phyloP scores from a whole-genome alignment of 2,888 invertebrate genomes.

The Diplazon laetatorius region DNA sequence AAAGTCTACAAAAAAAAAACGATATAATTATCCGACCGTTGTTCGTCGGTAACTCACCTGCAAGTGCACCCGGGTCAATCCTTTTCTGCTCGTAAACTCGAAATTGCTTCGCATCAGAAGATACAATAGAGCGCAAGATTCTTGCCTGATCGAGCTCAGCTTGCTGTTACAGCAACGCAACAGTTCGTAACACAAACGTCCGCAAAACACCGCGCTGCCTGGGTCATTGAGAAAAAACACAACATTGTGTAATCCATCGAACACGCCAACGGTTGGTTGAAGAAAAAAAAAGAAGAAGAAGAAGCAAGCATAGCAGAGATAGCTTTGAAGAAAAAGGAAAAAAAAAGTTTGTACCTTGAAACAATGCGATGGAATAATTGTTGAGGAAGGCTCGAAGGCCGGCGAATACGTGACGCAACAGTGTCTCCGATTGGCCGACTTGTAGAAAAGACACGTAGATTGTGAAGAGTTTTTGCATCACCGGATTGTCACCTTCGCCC shows the following conservation, averaged over 20 bases:
- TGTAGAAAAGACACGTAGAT: constrained; percentile 94
- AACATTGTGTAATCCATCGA: constrained; percentile 29
- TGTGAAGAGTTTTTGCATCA: constrained; percentile 92
- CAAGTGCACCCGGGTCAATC: constrained; percentile 93
- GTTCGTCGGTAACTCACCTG: too few relatives aligned
- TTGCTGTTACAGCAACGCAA: constrained; percentile 94
- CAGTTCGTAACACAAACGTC: constrained; percentile 91
- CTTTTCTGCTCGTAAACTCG: constrained; percentile 92
- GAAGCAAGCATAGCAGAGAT: background rate
- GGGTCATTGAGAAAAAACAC: constrained; percentile 40
- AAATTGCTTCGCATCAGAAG: constrained; percentile 97
- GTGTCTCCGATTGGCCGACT: constrained; percentile 94
- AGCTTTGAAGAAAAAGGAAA: constrained; percentile 6
- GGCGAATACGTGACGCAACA: constrained; percentile 96
- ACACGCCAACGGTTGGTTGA: constrained; percentile 3
- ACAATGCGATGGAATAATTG: constrained; percentile 92
- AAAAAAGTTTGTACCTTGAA: constrained; percentile 86
- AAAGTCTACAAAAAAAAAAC: too few relatives aligned
- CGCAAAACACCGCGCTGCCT: constrained; percentile 91
- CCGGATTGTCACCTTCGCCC: constrained; percentile 87
- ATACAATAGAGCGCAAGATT: constrained; percentile 95
- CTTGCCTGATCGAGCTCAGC: constrained; percentile 92
- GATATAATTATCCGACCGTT: too few relatives aligned
- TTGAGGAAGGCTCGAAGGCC: constrained; percentile 96
- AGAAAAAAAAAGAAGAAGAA: constrained; percentile 10